Evolutionary conservation across 2,113 vertebrate genomes (phyloP).

Genomic region (Sisor rabdophorus): DNA sequence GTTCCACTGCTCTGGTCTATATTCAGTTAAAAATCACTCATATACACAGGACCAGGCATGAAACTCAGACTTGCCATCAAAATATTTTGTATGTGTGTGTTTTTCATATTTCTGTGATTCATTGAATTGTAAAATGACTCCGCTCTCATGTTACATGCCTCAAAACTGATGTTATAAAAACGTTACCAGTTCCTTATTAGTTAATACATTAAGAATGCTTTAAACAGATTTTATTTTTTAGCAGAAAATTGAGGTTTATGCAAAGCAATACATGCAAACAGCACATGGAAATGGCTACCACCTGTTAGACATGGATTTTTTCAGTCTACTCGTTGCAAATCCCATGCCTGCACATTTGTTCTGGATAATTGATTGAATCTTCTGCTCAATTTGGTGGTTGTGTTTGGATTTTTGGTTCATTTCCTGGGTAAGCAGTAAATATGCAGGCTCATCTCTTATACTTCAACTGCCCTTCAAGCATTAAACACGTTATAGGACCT

Average conservation of each 20-base stretch:
- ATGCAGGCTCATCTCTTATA: conserved; percentile 39
- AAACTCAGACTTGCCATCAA: not conserved
- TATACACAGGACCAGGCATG: not conserved
- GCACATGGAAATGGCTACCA: conserved; percentile 52
- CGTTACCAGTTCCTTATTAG: not conserved
- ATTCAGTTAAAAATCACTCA: not conserved
- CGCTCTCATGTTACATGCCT: not conserved
- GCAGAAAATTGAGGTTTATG: not conserved
- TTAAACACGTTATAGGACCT: conserved; percentile 46
- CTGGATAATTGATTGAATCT: conserved; percentile 49
- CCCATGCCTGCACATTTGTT: conserved; percentile 12
- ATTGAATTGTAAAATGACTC: not conserved
- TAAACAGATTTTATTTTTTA: not conserved
- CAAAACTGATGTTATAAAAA: not conserved
- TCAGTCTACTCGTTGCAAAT: conserved; percentile 34
- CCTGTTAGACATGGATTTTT: conserved; percentile 53
- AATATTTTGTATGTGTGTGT: not conserved
- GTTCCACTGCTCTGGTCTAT: not conserved
- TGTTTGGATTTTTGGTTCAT: conserved; percentile 52
- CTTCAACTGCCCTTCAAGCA: not conserved
- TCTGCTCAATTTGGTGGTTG: conserved; percentile 42
- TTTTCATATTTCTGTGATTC: not conserved
- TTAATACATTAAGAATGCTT: conserved; percentile 2
- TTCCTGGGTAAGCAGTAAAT: conserved; percentile 49
- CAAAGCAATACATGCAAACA: conserved; percentile 22